A percentile compares a stretch with the other conserved stretches of the same genome.
Conservation (phyloP, 2,797 vertebrate genomes). For the Zonotrichia albicollis region DNA sequence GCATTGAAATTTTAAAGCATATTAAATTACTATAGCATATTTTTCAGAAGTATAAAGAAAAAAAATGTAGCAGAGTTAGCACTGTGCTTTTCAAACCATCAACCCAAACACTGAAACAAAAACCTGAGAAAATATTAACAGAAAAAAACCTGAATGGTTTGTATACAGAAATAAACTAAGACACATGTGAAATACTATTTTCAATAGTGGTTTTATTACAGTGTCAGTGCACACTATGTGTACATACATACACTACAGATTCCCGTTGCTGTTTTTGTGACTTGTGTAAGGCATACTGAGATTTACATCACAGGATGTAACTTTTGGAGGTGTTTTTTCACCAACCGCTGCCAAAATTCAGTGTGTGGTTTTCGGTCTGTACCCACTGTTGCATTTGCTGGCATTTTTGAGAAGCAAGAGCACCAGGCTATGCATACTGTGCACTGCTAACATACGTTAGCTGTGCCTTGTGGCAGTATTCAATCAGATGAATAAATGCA, state of each 20-base stretch:
- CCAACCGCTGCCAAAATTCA: conserved; percentile 55
- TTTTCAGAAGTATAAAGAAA: conserved; percentile 80
- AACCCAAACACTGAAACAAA: not conserved
- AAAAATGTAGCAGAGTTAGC: not conserved
- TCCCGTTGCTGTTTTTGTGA: not conserved
- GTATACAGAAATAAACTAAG: not conserved
- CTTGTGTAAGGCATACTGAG: conserved; percentile 13
- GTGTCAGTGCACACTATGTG: not conserved
- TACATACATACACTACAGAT: not conserved
- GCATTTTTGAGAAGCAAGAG: conserved; percentile 5
- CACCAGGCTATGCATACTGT: conserved; percentile 23
- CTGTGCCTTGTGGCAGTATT: conserved; percentile 54
- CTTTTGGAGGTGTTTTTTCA: conserved; percentile 33
- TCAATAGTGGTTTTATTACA: conserved; percentile 10
- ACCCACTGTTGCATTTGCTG: conserved; percentile 48
- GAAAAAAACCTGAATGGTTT: not conserved
- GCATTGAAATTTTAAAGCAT: conserved; percentile 63
- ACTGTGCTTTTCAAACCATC: conserved; percentile 1
- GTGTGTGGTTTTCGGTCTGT: conserved; percentile 20
- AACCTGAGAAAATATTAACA: not conserved
- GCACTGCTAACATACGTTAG: conserved; percentile 41
- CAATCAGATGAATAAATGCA: conserved; percentile 66
- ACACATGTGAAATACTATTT: conserved; percentile 7
- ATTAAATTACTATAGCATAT: conserved; percentile 74
- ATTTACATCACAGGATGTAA: conserved; percentile 43